Evolutionary conservation across 2,113 vertebrate genomes (phyloP).

Genomic region (Varanus salvator): DNA sequence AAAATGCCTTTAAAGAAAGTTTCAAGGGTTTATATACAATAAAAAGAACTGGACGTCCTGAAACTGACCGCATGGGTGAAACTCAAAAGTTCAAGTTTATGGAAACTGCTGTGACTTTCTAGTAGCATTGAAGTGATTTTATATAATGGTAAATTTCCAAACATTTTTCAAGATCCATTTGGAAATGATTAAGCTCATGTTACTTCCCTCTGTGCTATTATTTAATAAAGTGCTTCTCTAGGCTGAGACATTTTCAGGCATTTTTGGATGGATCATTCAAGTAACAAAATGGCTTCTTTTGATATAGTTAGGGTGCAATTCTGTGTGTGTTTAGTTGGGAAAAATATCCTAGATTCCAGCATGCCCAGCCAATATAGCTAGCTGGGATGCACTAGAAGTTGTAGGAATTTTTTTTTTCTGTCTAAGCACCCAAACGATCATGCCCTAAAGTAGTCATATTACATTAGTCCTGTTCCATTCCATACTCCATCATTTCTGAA

Average conservation of each 20-base stretch:
- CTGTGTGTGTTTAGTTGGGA: background rate
- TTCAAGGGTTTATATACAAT: slow-evolving; percentile 51
- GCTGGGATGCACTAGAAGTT: too few species aligned
- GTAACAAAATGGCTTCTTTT: slow-evolving; percentile 34
- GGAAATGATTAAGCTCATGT: slow-evolving; percentile 74
- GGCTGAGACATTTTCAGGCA: slow-evolving; percentile 41
- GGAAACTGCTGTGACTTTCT: slow-evolving; percentile 65
- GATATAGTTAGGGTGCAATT: background rate
- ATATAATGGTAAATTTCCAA: slow-evolving; percentile 68
- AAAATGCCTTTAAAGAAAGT: slow-evolving; percentile 19
- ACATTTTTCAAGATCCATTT: slow-evolving; percentile 73
- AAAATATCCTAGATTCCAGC: too few species aligned
- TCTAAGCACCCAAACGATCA: too few species aligned
- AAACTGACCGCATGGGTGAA: slow-evolving; percentile 56
- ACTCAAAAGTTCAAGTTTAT: slow-evolving; percentile 67
- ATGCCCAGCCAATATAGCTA: too few species aligned
- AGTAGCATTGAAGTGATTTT: slow-evolving; percentile 69
- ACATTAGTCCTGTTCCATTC: background rate
- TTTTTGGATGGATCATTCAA: slow-evolving; percentile 30
- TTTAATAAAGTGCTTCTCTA: slow-evolving; percentile 62
- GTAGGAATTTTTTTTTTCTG: too few species aligned
- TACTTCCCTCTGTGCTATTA: slow-evolving; percentile 67
- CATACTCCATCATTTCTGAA: too few species aligned
- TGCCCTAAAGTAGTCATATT: background rate
- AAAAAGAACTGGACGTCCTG: slow-evolving; percentile 63